Evolutionary conservation across 64 coral and sea anemone species (phyloP).

Genomic region (Pocillopora damicornis): DNA sequence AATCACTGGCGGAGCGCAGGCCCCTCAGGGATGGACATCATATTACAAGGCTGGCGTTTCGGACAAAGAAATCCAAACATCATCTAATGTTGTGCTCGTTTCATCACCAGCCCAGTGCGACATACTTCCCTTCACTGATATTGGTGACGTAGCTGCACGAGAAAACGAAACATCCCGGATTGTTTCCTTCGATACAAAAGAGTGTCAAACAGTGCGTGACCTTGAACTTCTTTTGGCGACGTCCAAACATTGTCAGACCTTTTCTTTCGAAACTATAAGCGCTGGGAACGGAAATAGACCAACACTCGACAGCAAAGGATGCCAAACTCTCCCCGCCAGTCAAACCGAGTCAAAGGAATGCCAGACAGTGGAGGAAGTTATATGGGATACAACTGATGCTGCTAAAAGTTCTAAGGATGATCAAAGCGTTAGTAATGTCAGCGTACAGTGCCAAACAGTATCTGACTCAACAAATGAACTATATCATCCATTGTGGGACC

Average conservation of each 20-base stretch:
- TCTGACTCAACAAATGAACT: neutral
- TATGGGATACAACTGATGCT: neutral
- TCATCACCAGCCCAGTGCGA: constrained; percentile 24
- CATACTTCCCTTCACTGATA: neutral
- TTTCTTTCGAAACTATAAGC: neutral
- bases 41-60: neutral
- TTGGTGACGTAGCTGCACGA: neutral
- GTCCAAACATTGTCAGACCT: neutral
- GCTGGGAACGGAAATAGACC: neutral
- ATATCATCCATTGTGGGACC: neutral
- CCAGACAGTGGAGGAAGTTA: neutral
- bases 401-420: neutral
- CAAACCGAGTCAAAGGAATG: neutral
- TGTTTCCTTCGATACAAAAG: neutral
- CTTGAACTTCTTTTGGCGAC: neutral
- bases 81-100: neutral
- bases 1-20: too few species aligned
- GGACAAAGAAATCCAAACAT: constrained; percentile 22
- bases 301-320: neutral
- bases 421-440: neutral
- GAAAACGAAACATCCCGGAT: neutral
- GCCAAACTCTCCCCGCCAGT: neutral
- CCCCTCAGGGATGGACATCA: neutral
- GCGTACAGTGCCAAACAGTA: neutral
- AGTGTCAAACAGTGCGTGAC: neutral